Conservation (phyloP, 2,888 invertebrate species). For the Plebejus argus region DNA sequence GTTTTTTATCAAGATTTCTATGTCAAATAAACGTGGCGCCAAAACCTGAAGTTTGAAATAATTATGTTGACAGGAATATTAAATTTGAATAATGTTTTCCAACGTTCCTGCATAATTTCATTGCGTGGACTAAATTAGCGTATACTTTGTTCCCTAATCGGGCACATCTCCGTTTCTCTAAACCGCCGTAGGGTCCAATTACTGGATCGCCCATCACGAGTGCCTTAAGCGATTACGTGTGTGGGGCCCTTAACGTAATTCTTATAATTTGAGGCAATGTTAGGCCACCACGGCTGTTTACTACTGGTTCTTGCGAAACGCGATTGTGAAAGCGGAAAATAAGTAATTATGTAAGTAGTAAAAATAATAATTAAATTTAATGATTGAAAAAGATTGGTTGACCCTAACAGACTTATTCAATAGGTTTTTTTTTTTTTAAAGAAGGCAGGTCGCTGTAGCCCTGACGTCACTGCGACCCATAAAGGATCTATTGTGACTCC, state of each 20-base stretch:
- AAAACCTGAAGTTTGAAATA: neutral
- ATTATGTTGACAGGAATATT: neutral
- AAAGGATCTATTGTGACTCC: no score
- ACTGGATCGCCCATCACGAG: constrained; percentile 4
- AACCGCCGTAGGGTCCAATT: constrained; percentile 15
- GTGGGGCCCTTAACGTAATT: constrained; percentile 24
- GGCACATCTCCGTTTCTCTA: constrained; percentile 19
- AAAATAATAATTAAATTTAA: neutral
- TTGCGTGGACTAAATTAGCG: neutral
- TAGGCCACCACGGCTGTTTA: neutral
- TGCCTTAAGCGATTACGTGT: constrained; percentile 14
- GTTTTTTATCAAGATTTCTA: no score
- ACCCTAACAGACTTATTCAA: no score
- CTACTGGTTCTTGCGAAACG: constrained; percentile 9
- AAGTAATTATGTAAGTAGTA: neutral
- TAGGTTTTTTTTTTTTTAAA: no score
- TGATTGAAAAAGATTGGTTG: neutral
- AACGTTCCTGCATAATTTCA: neutral
- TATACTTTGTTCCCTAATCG: constrained; percentile 27
- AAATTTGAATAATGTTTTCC: neutral
- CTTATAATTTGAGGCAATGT: constrained; percentile 25
- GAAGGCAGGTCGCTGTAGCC: no score
- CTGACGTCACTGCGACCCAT: no score
- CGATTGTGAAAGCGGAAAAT: constrained; percentile 27
- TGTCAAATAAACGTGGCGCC: no score